Percentiles rank a stretch among this genome's conserved stretches.
phyloP scores from a whole-genome alignment of 2,113 vertebrate genomes.

The Morone chrysops region DNA sequence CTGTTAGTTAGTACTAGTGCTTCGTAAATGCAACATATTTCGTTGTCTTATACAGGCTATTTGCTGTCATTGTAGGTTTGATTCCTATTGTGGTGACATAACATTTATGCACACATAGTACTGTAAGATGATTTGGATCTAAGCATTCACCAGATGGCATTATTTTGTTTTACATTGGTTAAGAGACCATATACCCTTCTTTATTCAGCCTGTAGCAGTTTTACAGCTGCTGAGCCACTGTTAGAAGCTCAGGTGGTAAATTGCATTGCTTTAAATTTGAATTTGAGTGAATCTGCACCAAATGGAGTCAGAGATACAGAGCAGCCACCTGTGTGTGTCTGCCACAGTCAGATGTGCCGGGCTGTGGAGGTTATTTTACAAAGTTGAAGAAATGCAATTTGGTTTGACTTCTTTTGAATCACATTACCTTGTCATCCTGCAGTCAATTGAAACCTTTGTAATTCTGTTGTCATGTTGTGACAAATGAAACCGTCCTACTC shows the following conservation, averaged over 20 bases:
- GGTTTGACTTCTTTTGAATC: slow-evolving; percentile 19
- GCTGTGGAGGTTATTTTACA: slow-evolving; percentile 42
- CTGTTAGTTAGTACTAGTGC: neutral
- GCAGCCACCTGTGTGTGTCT: slow-evolving; percentile 61
- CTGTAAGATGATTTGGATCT: neutral
- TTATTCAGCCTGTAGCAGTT: slow-evolving; percentile 5
- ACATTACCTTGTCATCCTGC: slow-evolving; percentile 4
- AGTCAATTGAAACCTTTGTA: slow-evolving; percentile 16
- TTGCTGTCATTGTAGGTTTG: neutral
- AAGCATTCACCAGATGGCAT: neutral
- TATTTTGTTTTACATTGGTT: slow-evolving; percentile 6
- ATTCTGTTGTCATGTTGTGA: slow-evolving; percentile 28
- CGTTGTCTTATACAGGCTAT: neutral
- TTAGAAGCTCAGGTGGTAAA: slow-evolving; percentile 52
- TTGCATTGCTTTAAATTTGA: slow-evolving; percentile 56
- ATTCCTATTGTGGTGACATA: neutral
- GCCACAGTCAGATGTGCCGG: slow-evolving; percentile 58
- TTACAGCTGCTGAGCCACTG: slow-evolving; percentile 11
- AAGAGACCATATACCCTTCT: slow-evolving; percentile 8
- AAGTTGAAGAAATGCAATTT: slow-evolving; percentile 28
- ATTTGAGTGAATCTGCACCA: slow-evolving; percentile 51
- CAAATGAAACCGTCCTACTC: slow-evolving; percentile 6
- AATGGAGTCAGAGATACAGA: slow-evolving; percentile 20
- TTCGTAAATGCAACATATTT: neutral
- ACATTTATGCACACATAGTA: neutral